Conservation (phyloP, 2,113 vertebrate genomes). For the Xerus inauris region DNA sequence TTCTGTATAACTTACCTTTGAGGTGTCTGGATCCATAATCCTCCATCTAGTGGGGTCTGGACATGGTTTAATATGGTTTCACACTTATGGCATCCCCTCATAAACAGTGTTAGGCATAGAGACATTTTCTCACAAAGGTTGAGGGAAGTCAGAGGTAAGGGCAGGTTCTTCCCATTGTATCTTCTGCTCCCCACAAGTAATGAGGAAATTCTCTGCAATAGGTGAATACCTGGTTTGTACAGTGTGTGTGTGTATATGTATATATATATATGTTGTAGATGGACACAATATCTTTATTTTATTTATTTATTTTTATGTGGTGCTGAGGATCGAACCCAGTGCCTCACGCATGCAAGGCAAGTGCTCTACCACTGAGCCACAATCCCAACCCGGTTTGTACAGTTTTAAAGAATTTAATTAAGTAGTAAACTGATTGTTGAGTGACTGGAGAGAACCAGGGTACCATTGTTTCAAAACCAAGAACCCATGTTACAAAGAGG, state of each 20-base stretch:
- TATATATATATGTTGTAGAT: too few relatives aligned
- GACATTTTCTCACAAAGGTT: constrained; percentile 17
- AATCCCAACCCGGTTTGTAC: constrained; percentile 40
- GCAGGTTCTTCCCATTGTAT: background rate
- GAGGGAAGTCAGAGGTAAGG: background rate
- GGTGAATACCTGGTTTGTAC: constrained; percentile 11
- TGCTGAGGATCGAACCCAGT: too few relatives aligned
- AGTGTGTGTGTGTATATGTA: too few relatives aligned
- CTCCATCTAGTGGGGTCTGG: background rate
- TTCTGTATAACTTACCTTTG: background rate
- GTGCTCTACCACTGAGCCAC: too few relatives aligned
- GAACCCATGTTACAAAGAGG: constrained; percentile 55
- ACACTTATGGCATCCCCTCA: background rate
- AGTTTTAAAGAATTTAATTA: constrained; percentile 73
- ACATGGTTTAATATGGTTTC: constrained; percentile 5
- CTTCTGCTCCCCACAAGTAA: background rate
- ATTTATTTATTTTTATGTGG: too few relatives aligned
- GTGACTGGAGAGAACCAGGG: constrained; percentile 45
- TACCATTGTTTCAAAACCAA: constrained; percentile 54
- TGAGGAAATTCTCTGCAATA: constrained; percentile 26
- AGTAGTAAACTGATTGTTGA: constrained; percentile 78
- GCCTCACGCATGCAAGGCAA: too few relatives aligned
- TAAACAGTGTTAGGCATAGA: background rate
- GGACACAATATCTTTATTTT: too few relatives aligned
- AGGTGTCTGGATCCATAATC: background rate